Conservation (phyloP, 2,888 invertebrate genomes). For the Luperina nickerlii region DNA sequence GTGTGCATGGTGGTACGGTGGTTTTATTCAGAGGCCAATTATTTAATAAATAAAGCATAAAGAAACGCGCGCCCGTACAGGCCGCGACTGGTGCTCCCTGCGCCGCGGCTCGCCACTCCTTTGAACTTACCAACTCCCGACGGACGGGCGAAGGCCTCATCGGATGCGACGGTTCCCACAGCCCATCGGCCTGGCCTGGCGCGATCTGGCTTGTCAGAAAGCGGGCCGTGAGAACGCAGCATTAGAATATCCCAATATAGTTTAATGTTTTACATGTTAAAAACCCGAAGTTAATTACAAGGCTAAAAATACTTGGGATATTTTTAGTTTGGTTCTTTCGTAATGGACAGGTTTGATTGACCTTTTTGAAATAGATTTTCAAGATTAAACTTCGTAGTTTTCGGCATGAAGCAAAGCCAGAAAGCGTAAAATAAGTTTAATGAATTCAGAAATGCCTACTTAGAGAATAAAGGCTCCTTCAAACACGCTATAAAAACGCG, state of each 20-base stretch:
- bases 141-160: too few species aligned
- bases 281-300: not conserved
- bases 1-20: too few species aligned
- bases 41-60: too few species aligned
- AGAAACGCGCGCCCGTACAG: too few species aligned
- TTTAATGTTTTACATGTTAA: not conserved
- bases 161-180: too few species aligned
- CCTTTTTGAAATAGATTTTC: not conserved
- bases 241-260: not conserved
- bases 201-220: not conserved
- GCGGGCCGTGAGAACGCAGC: not conserved
- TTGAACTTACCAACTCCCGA: too few species aligned
- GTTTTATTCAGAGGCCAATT: too few species aligned
- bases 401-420: not conserved
- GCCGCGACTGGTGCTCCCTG: too few species aligned
- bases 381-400: not conserved
- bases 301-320: not conserved
- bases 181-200: too few species aligned
- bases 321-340: not conserved
- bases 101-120: too few species aligned
- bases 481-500: too few species aligned
- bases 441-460: not conserved
- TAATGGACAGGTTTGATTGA: not conserved
- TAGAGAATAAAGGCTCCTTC: not conserved
- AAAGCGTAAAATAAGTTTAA: not conserved